These are phyloP conservation scores for Graptemys geographica DNA, from an alignment of 2,797 vertebrate species.

Conservation along the genomic window DNA sequence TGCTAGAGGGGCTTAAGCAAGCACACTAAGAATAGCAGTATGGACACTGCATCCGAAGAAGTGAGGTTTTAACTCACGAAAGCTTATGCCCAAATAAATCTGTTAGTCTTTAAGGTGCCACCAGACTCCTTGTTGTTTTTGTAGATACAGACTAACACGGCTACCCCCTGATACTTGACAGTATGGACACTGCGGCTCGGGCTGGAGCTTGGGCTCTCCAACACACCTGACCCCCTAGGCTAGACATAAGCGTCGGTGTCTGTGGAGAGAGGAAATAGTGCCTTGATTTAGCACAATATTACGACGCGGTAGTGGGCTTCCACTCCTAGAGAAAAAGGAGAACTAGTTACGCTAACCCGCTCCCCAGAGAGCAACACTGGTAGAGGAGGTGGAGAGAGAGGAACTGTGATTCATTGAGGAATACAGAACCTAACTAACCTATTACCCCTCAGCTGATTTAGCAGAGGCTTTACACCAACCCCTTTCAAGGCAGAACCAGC, in stretches of 20 bases:
- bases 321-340: background rate
- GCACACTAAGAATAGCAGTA: background rate
- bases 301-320: constrained; percentile 10
- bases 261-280: constrained; percentile 32
- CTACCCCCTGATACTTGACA: too few species aligned
- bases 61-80: too few species aligned
- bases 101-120: too few species aligned
- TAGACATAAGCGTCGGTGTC: background rate
- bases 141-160: too few species aligned
- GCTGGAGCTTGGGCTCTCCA: background rate
- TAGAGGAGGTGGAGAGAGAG: constrained; percentile 38
- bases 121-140: too few species aligned
- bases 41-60: too few species aligned
- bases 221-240: background rate
- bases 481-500: background rate
- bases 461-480: background rate
- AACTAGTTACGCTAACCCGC: constrained; percentile 8
- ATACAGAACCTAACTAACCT: constrained; percentile 35
- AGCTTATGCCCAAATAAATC: too few species aligned
- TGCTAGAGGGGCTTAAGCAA: background rate
- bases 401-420: constrained; percentile 45
- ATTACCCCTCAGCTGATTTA: constrained; percentile 45
- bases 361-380: constrained; percentile 14
- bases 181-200: background rate
- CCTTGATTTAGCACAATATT: constrained; percentile 17